These are phyloP conservation scores for Atrichornis clamosus DNA, from an alignment of 2,113 vertebrate genomes.

Conservation along the genomic window DNA sequence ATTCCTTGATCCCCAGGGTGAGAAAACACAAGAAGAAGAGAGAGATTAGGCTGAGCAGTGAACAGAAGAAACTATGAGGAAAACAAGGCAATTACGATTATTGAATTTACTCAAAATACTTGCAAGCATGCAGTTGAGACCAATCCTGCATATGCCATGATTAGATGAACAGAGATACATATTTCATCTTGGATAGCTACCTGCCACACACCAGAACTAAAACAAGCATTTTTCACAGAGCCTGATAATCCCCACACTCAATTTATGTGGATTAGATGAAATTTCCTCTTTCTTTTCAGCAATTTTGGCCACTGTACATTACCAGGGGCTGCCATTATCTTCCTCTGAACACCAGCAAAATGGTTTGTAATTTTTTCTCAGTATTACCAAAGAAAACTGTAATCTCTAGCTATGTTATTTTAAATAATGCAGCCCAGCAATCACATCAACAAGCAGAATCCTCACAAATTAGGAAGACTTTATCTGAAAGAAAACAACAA, in stretches of 20 bases:
- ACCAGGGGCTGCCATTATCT: conserved; percentile 46
- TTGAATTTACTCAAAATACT: conserved; percentile 20
- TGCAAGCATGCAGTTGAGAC: background rate
- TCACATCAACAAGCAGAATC: conserved; percentile 22
- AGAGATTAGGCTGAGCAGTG: background rate
- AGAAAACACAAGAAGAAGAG: background rate
- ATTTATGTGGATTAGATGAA: conserved; percentile 20
- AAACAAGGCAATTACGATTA: conserved; percentile 1
- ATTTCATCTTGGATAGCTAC: conserved; percentile 28
- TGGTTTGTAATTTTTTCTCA: conserved; percentile 49
- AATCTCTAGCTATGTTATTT: conserved; percentile 30
- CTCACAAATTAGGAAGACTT: conserved; percentile 2
- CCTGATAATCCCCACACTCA: background rate
- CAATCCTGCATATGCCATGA: background rate
- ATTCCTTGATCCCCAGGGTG: background rate
- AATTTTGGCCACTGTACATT: conserved; percentile 30
- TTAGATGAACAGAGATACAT: background rate
- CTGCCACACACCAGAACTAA: background rate
- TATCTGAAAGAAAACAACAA: background rate
- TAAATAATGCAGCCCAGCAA: conserved; percentile 31
- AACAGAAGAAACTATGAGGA: background rate
- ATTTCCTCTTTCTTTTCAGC: conserved; percentile 51
- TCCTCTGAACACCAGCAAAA: background rate
- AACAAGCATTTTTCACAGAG: conserved; percentile 4
- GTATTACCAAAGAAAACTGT: conserved; percentile 37